Evolutionary conservation across 2,797 vertebrate species (phyloP).

Genomic region (Onychomys leucogaster): DNA sequence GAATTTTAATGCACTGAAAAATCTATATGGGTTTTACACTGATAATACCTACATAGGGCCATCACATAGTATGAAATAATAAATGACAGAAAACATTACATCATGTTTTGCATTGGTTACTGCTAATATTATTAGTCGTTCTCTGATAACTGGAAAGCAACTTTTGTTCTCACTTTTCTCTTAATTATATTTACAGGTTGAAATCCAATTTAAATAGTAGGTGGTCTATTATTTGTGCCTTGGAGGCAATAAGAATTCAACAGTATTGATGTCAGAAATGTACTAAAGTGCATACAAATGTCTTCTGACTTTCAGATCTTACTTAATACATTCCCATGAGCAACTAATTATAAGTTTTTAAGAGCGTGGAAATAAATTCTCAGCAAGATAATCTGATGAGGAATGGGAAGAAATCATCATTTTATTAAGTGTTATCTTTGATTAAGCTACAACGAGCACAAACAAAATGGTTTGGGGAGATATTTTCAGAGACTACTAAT

Average conservation of each 20-base stretch:
- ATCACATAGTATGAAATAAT: background rate
- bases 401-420: background rate
- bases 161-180: slow-evolving; percentile 60
- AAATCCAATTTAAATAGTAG: slow-evolving; percentile 55
- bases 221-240: slow-evolving; percentile 59
- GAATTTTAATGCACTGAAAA: slow-evolving; percentile 57
- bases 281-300: slow-evolving; percentile 25
- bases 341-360: slow-evolving; percentile 45
- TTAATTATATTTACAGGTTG: slow-evolving; percentile 75
- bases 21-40: slow-evolving; percentile 36
- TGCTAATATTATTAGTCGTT: slow-evolving; percentile 59
- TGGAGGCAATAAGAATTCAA: slow-evolving; percentile 54
- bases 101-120: slow-evolving; percentile 54
- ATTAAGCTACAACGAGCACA: background rate
- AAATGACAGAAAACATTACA: slow-evolving; percentile 20
- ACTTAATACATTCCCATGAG: slow-evolving; percentile 41
- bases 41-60: background rate
- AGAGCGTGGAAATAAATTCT: slow-evolving; percentile 15
- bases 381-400: slow-evolving; percentile 21
- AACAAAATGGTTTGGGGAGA: background rate
- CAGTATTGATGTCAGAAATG: slow-evolving; percentile 18
- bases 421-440: background rate
- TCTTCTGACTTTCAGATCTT: slow-evolving; percentile 38
- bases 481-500: background rate
- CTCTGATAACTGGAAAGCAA: slow-evolving; percentile 56